Conservation (phyloP, 2,888 invertebrate species). For the Empis stercorea region DNA sequence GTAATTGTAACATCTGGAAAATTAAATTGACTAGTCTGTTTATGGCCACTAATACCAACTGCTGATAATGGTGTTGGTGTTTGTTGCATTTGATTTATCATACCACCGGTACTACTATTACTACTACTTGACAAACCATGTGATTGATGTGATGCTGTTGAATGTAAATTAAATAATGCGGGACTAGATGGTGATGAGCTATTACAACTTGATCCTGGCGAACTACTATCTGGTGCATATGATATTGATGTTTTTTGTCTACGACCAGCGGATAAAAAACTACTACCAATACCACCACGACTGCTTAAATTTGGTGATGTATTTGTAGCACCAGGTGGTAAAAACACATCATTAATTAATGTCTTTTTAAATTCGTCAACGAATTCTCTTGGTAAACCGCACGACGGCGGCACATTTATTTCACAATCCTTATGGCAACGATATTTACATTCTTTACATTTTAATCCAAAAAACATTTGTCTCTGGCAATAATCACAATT, state of each 20-base stretch:
- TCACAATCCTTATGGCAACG: slow-evolving; percentile 66
- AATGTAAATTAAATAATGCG: slow-evolving; percentile 45
- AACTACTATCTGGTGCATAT: slow-evolving; percentile 67
- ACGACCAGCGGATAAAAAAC: slow-evolving; percentile 13
- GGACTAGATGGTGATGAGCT: slow-evolving; percentile 94
- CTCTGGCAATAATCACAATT: slow-evolving; percentile 84
- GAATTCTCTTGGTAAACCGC: slow-evolving; percentile 76
- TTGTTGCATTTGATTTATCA: neutral
- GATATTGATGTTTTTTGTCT: slow-evolving; percentile 17
- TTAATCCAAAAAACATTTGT: slow-evolving; percentile 75
- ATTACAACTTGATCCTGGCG: slow-evolving; percentile 91
- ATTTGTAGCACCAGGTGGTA: slow-evolving; percentile 21
- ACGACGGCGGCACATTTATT: slow-evolving; percentile 81
- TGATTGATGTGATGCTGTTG: slow-evolving; percentile 26
- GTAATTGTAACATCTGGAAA: slow-evolving; percentile 35
- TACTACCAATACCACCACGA: slow-evolving; percentile 15
- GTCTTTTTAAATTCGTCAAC: slow-evolving; percentile 70
- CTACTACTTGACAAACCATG: slow-evolving; percentile 15
- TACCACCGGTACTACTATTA: slow-evolving; percentile 1
- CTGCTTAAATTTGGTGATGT: slow-evolving; percentile 29
- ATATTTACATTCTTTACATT: slow-evolving; percentile 92
- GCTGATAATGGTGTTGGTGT: slow-evolving; percentile 27
- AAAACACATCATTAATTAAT: slow-evolving; percentile 42
- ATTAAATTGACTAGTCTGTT: slow-evolving; percentile 34
- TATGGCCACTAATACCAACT: slow-evolving; percentile 15